These are phyloP conservation scores for Tychaedon coryphoeus DNA, from an alignment of 2,113 vertebrate genomes.

Conservation along the genomic window DNA sequence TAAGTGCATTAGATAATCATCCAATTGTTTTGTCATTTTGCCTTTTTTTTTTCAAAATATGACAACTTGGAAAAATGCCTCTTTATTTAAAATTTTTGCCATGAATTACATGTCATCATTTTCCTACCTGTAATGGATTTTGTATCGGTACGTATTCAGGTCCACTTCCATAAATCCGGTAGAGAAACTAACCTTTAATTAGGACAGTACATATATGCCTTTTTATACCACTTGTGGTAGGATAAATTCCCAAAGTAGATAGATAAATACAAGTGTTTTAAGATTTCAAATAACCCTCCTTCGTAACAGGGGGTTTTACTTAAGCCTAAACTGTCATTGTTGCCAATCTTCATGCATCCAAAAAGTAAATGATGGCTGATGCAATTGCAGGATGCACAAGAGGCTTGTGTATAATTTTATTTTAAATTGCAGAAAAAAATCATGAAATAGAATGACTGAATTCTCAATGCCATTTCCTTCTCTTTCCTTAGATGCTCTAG, in stretches of 20 bases:
- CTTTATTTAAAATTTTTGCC: not conserved
- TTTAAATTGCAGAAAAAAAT: not conserved
- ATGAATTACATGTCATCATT: not conserved
- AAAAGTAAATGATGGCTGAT: not conserved
- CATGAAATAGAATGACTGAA: not conserved
- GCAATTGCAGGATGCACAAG: not conserved
- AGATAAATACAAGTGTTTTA: not conserved
- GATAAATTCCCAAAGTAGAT: not conserved
- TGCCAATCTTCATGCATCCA: not conserved
- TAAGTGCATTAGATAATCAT: not conserved
- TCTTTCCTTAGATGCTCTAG: not conserved
- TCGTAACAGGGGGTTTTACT: not conserved
- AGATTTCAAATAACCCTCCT: not conserved
- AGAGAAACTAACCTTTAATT: not conserved
- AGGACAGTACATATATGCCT: not conserved
- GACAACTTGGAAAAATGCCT: not conserved
- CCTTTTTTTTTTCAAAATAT: not conserved
- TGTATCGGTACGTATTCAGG: not conserved
- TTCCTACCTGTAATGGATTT: not conserved
- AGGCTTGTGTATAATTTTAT: not conserved
- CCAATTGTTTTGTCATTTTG: not conserved
- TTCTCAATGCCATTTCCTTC: not conserved
- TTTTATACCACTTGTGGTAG: not conserved
- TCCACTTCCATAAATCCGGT: not conserved
- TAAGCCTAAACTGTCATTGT: not conserved